Evolutionary conservation across 64 coral and sea anemone species (phyloP), one percentile per base, ranked within the genome.

Genomic region (Montipora capricornis): DNA sequence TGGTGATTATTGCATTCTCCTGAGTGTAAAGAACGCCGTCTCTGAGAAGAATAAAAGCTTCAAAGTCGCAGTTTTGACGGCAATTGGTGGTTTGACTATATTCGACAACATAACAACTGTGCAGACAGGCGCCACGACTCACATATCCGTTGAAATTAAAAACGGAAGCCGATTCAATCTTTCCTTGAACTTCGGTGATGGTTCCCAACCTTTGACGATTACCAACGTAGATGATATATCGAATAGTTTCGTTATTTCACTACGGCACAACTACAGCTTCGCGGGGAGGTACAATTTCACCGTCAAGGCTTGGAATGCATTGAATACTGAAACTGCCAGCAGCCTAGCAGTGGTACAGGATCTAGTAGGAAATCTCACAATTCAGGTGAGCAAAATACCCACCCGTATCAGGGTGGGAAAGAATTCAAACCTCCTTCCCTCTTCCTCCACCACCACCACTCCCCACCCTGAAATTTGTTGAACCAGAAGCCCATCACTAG

Each of bases 171-270:
- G 58, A 11, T 74, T 89, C 5, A 89, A 89, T 16, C 37, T 89
- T 10, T 62, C 87, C 20, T 15, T 77, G 46, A 3, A 76, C 53
- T 89, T 19, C 5, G 87, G 87, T 6, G 87, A 89, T 20, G 51
- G 74, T 5, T 78, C 87, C 17, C 29, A 48, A 17, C 66, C 82
- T 71, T 8, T 86, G 47, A 49, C 44, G 82, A 86, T 86, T 20
- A 44, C 66, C 2, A 86, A 71, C 16, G 44, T 73, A 1, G 82
- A 86, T 10, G 60, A 86, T 3, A 17, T 71, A 9, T 8, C 50
- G 16, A 90, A 83, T 8, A 79, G 91, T 45, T 92, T 95, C 44
- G 94, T 95, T 53, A 75, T 88, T n/a, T 88, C 59, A 37, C 49
- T 76, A 37, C 46, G 60, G 60, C 94, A 92, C 52, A 95, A 92